Evolutionary conservation across 2,797 vertebrate genomes (phyloP).

Genomic region (Mormyrops boulengeri): DNA sequence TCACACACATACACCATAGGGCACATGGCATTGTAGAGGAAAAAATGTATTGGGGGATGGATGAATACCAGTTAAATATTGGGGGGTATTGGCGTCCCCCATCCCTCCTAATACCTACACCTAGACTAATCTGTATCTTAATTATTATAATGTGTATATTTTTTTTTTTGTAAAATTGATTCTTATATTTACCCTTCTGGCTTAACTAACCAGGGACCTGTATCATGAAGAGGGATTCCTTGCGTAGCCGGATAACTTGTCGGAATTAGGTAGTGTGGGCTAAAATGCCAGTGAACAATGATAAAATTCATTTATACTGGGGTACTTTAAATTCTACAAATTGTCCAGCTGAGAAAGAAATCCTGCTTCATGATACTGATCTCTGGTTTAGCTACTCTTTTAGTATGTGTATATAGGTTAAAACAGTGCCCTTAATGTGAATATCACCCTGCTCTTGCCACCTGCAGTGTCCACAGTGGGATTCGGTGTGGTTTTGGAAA

Average conservation of each 20-base stretch:
- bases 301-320: not conserved
- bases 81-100: not conserved
- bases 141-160: not conserved
- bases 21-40: not conserved
- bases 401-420: not conserved
- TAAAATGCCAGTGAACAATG: not conserved
- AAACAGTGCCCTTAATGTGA: not conserved
- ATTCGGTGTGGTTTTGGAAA: conserved; percentile 89
- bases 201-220: not conserved
- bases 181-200: not conserved
- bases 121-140: not conserved
- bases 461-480: conserved; percentile 84
- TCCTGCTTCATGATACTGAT: not conserved
- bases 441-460: not conserved
- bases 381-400: not conserved
- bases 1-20: not conserved
- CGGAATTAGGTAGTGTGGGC: not conserved
- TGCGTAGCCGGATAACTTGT: not conserved
- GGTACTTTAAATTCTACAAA: not conserved
- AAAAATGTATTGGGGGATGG: not conserved
- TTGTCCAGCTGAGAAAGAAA: not conserved
- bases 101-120: not conserved
- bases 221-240: not conserved
- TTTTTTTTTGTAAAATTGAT: not conserved
- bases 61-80: no score